Conservation (phyloP, 2,888 invertebrate species). For the Thysanoteuthis rhombus region DNA sequence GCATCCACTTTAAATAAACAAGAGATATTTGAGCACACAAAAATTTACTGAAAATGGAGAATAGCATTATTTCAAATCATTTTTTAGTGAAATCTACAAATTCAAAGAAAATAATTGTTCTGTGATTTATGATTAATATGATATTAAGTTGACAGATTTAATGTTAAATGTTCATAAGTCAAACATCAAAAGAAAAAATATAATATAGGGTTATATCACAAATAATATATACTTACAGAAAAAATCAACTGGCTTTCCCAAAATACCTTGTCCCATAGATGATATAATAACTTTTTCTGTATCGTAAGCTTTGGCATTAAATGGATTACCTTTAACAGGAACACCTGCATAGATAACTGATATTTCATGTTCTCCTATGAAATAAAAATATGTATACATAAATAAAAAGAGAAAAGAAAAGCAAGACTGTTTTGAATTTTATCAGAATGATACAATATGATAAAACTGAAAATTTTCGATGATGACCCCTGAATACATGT, state of each 20-base stretch:
- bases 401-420: no score
- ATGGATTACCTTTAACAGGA: constrained; percentile 82
- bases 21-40: not conserved
- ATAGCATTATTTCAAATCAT: not conserved
- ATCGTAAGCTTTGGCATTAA: constrained; percentile 85
- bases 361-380: constrained; percentile 69
- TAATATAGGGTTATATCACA: not conserved
- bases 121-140: not conserved
- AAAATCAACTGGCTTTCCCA: constrained; percentile 93
- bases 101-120: not conserved
- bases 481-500: no score
- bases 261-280: constrained; percentile 85
- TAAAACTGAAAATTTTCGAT: no score
- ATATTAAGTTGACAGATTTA: not conserved
- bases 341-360: constrained; percentile 69
- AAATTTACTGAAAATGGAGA: not conserved
- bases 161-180: not conserved
- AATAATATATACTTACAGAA: constrained; percentile 77
- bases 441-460: no score
- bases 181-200: not conserved
- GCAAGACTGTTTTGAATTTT: no score
- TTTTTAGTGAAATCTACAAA: no score
- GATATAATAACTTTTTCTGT: constrained; percentile 78
- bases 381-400: not conserved
- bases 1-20: constrained; percentile 82